A percentile compares a stretch with the other conserved stretches of the same genome.
Evolutionary conservation across 2,888 invertebrate genomes (phyloP).

Genomic region (Deroplatys truncata): DNA sequence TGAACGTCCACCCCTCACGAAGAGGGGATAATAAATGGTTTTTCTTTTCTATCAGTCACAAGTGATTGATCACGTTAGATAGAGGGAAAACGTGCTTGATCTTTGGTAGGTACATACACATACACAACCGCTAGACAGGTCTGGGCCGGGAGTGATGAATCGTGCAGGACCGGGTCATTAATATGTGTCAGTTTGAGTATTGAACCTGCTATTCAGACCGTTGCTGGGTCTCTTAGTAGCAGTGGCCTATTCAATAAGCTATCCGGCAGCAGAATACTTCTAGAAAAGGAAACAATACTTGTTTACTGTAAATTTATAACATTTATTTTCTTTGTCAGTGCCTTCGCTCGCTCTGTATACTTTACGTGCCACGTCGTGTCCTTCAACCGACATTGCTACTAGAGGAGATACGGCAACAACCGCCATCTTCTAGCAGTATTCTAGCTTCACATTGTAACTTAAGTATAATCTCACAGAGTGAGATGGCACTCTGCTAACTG

Average conservation of each 20-base stretch:
- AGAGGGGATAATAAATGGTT: conserved; percentile 45
- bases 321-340: neutral
- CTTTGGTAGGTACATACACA: conserved; percentile 37
- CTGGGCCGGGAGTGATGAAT: conserved; percentile 47
- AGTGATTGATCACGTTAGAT: conserved; percentile 41
- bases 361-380: neutral
- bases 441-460: too few species aligned
- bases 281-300: neutral
- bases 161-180: conserved; percentile 46
- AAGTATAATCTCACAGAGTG: too few species aligned
- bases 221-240: neutral
- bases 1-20: neutral
- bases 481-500: too few species aligned
- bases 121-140: conserved; percentile 5
- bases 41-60: conserved; percentile 47
- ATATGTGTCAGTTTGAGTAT: conserved; percentile 47
- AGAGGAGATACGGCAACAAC: neutral
- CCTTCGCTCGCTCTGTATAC: neutral
- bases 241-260: neutral
- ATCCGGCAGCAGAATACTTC: neutral
- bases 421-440: neutral
- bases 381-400: neutral
- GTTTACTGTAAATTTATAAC: neutral
- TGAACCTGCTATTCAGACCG: conserved; percentile 42
- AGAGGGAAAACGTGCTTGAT: conserved; percentile 43